phyloP scores from a whole-genome alignment of 1,140 invertebrate genomes.

The Aphaenogaster rudis region DNA sequence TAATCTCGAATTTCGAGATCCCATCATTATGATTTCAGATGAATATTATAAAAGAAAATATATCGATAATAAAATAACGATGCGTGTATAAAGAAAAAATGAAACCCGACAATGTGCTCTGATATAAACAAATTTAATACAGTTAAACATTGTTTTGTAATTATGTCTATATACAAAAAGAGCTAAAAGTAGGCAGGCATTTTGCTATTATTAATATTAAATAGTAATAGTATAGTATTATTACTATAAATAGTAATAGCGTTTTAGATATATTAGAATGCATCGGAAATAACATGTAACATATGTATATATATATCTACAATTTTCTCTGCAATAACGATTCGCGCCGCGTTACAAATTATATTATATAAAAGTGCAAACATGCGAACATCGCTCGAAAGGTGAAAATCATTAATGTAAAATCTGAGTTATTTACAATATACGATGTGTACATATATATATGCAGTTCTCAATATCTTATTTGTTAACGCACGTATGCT shows the following conservation, averaged over 20 bases:
- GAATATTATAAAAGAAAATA: not conserved
- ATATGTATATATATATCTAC: conserved; percentile 27
- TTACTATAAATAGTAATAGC: conserved; percentile 23
- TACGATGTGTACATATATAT: not conserved
- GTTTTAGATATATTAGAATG: conserved; percentile 3
- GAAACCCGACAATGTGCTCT: not conserved
- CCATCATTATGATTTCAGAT: not conserved
- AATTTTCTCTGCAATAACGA: conserved; percentile 43
- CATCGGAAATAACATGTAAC: conserved; percentile 14
- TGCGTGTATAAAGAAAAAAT: not conserved
- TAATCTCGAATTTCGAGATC: not conserved
- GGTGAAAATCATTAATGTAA: conserved; percentile 23
- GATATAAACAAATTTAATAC: conserved; percentile 53
- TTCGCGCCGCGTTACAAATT: not conserved
- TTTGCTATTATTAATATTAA: conserved; percentile 34
- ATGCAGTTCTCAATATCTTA: not conserved
- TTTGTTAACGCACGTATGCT: not conserved
- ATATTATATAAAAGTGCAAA: conserved; percentile 60
- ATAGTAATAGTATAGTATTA: conserved; percentile 22
- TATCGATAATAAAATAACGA: not conserved
- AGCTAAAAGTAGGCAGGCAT: conserved; percentile 3
- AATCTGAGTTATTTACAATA: conserved; percentile 42
- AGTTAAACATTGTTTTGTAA: conserved; percentile 47
- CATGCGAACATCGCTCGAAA: conserved; percentile 29
- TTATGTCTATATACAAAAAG: conserved; percentile 52